A percentile compares a stretch with the other conserved stretches of the same genome.
phyloP scores from a whole-genome alignment of 2,888 invertebrate species.

The Ophion obscuratus region DNA sequence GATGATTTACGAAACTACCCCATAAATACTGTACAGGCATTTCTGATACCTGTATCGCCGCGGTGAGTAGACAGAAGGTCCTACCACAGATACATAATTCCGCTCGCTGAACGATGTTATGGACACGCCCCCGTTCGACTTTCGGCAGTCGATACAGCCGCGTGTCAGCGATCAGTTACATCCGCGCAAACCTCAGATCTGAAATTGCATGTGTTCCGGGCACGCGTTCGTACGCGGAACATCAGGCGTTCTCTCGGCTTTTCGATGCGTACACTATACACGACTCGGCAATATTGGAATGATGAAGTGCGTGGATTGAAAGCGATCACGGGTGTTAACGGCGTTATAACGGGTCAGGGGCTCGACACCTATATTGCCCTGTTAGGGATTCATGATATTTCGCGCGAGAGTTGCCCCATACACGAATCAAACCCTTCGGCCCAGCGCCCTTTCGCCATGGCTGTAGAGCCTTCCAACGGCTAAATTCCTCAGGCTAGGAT shows the following conservation, averaged over 20 bases:
- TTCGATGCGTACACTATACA: constrained; percentile 29
- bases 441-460: constrained; percentile 2
- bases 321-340: constrained; percentile 83
- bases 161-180: constrained; percentile 13
- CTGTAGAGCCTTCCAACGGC: neutral
- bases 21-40: constrained; percentile 16
- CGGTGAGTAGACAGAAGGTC: constrained; percentile 14
- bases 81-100: constrained; percentile 6
- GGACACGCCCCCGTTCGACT: constrained; percentile 1
- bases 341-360: constrained; percentile 79
- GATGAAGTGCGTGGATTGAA: constrained; percentile 83
- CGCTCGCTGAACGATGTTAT: constrained; percentile 5
- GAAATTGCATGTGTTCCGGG: constrained; percentile 38
- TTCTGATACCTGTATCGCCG: neutral
- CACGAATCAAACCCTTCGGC: constrained; percentile 21
- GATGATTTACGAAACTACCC: neutral
- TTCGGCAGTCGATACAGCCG: neutral
- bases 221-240: constrained; percentile 8
- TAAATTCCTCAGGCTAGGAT: neutral
- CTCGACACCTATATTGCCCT: constrained; percentile 74
- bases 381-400: constrained; percentile 73
- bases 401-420: constrained; percentile 49
- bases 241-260: constrained; percentile 20
- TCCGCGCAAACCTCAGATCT: constrained; percentile 19
- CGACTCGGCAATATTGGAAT: constrained; percentile 76